A percentile compares a stretch with the other conserved stretches of the same genome.
Conservation (phyloP, 2,797 vertebrate genomes). For the Chaetodon trifasciatus region DNA sequence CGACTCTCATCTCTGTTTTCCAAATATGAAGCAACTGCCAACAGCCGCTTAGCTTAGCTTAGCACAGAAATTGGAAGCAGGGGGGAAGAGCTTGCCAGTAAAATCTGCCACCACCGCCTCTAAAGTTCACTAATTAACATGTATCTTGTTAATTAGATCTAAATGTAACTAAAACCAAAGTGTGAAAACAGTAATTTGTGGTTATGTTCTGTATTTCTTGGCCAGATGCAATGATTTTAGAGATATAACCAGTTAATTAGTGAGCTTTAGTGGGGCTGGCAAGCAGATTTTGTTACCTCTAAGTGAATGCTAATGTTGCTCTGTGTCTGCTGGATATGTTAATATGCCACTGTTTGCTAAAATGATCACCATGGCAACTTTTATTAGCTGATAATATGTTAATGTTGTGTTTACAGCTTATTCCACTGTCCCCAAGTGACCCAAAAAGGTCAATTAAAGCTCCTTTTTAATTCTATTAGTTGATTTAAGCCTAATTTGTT, state of each 20-base stretch:
- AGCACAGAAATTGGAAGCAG: background rate
- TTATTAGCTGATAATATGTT: conserved; percentile 2
- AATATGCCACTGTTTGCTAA: background rate
- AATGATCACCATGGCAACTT: background rate
- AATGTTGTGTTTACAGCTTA: background rate
- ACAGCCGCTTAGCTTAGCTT: background rate
- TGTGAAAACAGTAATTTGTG: background rate
- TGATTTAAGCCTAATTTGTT: background rate
- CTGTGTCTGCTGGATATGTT: background rate
- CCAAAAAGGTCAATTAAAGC: background rate
- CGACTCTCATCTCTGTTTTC: background rate
- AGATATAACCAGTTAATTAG: background rate
- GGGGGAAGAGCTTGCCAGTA: background rate
- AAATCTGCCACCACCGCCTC: background rate
- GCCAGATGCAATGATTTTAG: background rate
- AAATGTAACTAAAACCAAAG: background rate
- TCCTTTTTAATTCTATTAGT: background rate
- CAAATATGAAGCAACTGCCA: background rate
- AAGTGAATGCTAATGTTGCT: conserved; percentile 1
- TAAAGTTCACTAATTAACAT: background rate
- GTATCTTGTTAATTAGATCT: background rate
- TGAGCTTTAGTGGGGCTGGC: background rate
- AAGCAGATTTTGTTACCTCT: background rate
- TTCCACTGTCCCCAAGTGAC: background rate
- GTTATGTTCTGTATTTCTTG: background rate